Conservation (phyloP, 2,797 vertebrate genomes). For the Sebastes iracundus region DNA sequence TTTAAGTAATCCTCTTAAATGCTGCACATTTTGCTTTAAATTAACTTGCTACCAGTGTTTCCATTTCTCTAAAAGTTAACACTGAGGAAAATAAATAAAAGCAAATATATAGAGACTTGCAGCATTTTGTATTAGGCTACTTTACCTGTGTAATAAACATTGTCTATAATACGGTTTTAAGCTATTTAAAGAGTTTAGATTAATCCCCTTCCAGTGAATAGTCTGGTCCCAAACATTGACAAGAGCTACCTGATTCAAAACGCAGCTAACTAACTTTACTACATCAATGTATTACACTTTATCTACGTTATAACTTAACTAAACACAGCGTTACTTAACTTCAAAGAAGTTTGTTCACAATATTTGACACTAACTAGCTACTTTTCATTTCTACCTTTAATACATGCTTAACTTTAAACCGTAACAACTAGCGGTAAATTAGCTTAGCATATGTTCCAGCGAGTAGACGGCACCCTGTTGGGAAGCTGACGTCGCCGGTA, state of each 20-base stretch:
- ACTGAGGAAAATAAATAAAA: background rate
- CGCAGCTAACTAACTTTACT: background rate
- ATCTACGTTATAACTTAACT: background rate
- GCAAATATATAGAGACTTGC: background rate
- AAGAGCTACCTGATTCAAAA: slow-evolving; percentile 2
- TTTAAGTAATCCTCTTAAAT: slow-evolving; percentile 40
- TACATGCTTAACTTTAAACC: background rate
- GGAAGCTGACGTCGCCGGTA: slow-evolving; percentile 73
- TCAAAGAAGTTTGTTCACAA: accelerated
- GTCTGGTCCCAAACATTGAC: slow-evolving; percentile 32
- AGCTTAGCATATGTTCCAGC: slow-evolving; percentile 51
- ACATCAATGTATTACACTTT: background rate
- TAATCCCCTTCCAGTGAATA: slow-evolving; percentile 46
- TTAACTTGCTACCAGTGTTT: background rate
- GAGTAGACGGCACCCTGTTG: slow-evolving; percentile 70
- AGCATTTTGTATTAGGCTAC: background rate
- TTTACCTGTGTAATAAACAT: background rate
- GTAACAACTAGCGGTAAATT: background rate
- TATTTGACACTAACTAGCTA: accelerated
- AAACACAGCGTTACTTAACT: too few relatives aligned
- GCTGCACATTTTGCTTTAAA: slow-evolving; percentile 1
- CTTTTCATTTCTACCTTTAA: background rate
- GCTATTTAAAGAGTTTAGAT: background rate
- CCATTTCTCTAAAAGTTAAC: background rate
- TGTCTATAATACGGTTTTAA: background rate